Base-by-base conservation (phyloP, 2,113 vertebrate species). In the Eurystomus gularis region DNA sequence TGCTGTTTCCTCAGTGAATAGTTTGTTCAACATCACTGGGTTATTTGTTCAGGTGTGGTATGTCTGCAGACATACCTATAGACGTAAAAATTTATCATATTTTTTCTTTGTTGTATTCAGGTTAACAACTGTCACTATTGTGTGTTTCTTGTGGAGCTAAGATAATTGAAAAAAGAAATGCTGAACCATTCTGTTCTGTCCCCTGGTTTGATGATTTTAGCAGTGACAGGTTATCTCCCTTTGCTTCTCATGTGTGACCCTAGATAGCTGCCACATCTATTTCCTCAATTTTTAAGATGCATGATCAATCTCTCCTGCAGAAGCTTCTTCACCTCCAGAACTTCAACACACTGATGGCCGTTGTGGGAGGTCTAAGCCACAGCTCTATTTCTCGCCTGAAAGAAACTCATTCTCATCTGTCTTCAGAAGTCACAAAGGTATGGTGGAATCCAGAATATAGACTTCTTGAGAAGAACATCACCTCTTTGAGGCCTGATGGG, bases 341-440 rank as follows among this genome's bases (percentile, higher is more conserved):
- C 97, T 99, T 99, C 91, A 99, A 99, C 96, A 99, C 99, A 4
- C 81, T 99, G 96, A 99, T 99, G 99, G 99, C 99, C 0, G 99
- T 99, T 95, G 99, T 99, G 31, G 99, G 99, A 62, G 99, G 99
- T 21, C 98, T 99, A 51, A 99, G 99, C 87, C 99, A 99, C 94
- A 99, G 99, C 82, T 99, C 99, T 82, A 99, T 99, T 93, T 99
- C 99, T 78, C 98, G 99, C 73, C 98, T 99, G 81, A 99, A 99
- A 94, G 99, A 99, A 97, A 99, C 99, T 17, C 99, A 99, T 86
- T 98, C 98, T 71, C 98, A 99, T 94, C 98, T 99, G 86, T 98
- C 98, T 88, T 98, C 98, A 4, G 99, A 99, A 82, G 99, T 99
- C 88, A 98, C 99, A 86, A 99, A 99, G 99, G 99, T 99, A 98